phyloP scores from a whole-genome alignment of 35 echinoderm and acorn worm species.

The Holothuria glaberrima region DNA sequence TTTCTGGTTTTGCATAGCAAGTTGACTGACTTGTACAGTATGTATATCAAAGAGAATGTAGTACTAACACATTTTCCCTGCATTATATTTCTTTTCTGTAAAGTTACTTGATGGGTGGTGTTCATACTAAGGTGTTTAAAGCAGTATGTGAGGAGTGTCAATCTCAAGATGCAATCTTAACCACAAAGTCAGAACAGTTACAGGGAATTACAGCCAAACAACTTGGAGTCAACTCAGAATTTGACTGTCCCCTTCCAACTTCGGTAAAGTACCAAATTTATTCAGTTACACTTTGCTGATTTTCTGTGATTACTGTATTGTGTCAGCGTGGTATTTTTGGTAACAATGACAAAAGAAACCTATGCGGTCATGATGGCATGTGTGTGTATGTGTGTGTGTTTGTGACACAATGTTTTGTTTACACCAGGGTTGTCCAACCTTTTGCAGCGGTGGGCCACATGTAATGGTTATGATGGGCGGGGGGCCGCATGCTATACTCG shows the following conservation, averaged over 20 bases:
- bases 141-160: conserved; percentile 71
- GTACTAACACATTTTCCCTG: background rate
- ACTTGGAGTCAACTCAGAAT: conserved; percentile 64
- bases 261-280: conserved; percentile 53
- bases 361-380: too few species aligned
- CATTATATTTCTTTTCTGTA: background rate
- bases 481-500: too few species aligned
- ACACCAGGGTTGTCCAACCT: too few species aligned
- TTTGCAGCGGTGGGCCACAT: too few species aligned
- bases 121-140: conserved; percentile 89
- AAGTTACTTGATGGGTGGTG: conserved; percentile 93
- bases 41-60: background rate
- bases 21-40: background rate
- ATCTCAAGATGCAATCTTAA: conserved; percentile 48
- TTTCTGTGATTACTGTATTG: too few species aligned
- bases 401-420: too few species aligned
- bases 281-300: too few species aligned
- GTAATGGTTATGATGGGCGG: too few species aligned
- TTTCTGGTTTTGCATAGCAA: background rate
- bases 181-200: conserved; percentile 68
- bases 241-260: conserved; percentile 82
- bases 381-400: too few species aligned
- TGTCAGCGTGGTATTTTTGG: too few species aligned
- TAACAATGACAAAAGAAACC: too few species aligned
- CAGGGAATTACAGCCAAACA: conserved; percentile 77